Percentiles rank a stretch among this genome's conserved stretches.
phyloP scores from a whole-genome alignment of 1,140 invertebrate genomes.

The Orchestia grillus region DNA sequence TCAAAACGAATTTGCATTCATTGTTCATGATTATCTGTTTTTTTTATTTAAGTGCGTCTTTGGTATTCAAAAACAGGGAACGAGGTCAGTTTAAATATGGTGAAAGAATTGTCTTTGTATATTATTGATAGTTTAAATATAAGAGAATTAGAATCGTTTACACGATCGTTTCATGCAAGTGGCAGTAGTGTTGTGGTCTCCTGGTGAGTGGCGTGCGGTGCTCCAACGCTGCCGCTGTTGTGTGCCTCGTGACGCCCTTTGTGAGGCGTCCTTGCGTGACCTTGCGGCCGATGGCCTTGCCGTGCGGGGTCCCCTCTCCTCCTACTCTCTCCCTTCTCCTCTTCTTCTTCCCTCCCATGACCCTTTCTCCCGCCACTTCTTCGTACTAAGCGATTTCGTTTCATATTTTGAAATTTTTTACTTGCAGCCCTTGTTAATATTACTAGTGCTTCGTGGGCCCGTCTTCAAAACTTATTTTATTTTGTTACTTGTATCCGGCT shows the following conservation, averaged over 20 bases:
- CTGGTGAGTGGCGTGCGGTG: background rate
- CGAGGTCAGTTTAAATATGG: background rate
- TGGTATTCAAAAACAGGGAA: background rate
- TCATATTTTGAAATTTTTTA: too few relatives aligned
- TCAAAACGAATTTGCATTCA: background rate
- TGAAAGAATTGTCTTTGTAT: background rate
- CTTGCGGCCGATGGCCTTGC: conserved; percentile 56
- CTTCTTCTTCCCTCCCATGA: background rate
- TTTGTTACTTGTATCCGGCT: too few relatives aligned
- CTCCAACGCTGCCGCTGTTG: background rate
- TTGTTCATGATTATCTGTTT: background rate
- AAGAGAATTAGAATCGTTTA: background rate
- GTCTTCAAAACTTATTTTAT: too few relatives aligned
- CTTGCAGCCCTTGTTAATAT: too few relatives aligned
- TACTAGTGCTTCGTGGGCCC: too few relatives aligned
- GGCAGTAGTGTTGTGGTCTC: background rate
- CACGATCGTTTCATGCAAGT: background rate
- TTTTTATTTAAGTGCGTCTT: background rate
- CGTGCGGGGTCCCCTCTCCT: background rate
- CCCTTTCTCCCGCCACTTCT: background rate
- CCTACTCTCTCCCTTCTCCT: background rate
- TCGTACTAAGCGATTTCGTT: background rate
- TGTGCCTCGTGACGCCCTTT: conserved; percentile 30
- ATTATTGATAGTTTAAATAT: background rate
- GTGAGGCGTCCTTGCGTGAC: conserved; percentile 49